Conservation (phyloP, 2,113 vertebrate species). For the Barbus barbus region DNA sequence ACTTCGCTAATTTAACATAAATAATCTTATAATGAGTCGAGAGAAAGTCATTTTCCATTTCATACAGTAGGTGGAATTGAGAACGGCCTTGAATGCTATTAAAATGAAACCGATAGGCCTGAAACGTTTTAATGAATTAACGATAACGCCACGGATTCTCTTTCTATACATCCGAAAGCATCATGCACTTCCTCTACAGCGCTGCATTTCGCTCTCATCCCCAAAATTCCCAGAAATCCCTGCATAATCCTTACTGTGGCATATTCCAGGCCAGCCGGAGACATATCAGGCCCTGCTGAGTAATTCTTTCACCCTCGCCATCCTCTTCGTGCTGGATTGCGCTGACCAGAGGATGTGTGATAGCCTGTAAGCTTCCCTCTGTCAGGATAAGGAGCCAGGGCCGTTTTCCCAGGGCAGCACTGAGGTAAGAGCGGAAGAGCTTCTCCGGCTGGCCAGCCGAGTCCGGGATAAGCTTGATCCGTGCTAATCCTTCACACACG, state of each 20-base stretch:
- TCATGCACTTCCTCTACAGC: conserved; percentile 12
- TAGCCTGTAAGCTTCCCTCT: conserved; percentile 45
- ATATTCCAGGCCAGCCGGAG: conserved; percentile 29
- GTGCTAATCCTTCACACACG: conserved; percentile 56
- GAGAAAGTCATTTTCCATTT: conserved; percentile 33
- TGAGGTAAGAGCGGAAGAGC: conserved; percentile 41
- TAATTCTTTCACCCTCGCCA: conserved; percentile 42
- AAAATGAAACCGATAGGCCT: conserved; percentile 33
- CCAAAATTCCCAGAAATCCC: conserved; percentile 42
- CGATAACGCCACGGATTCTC: not conserved
- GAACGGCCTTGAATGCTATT: conserved; percentile 35
- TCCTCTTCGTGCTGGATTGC: conserved; percentile 42
- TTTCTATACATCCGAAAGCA: conserved; percentile 21
- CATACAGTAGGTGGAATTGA: conserved; percentile 41
- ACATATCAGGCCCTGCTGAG: conserved; percentile 35
- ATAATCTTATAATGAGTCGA: conserved; percentile 51
- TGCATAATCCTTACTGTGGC: conserved; percentile 43
- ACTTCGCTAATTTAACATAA: conserved; percentile 55
- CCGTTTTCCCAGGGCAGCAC: conserved; percentile 46
- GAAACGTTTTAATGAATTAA: conserved; percentile 32
- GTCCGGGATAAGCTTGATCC: conserved; percentile 55
- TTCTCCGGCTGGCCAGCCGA: conserved; percentile 44
- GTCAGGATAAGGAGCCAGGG: conserved; percentile 45
- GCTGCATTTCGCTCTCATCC: conserved; percentile 13
- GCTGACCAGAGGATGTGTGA: conserved; percentile 44